A percentile compares a stretch with the other conserved stretches of the same genome.
Conservation (phyloP, 2,797 vertebrate genomes). For the Centropyge bicolor region DNA sequence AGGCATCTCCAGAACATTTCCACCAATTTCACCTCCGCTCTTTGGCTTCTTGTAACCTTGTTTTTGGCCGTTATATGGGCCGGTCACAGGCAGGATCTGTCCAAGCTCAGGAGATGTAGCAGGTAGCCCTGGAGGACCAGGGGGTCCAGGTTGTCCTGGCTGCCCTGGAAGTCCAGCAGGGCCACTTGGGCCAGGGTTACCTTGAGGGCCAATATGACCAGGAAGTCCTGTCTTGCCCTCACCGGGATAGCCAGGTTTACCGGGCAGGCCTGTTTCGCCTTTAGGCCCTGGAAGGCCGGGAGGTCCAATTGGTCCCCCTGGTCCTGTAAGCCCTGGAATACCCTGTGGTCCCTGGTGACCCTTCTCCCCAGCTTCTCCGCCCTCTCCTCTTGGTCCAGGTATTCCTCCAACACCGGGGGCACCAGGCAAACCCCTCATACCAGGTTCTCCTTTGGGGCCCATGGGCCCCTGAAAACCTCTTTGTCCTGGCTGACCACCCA, state of each 20-base stretch:
- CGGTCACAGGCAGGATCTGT: constrained; percentile 89
- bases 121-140: constrained; percentile 90
- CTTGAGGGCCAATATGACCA: constrained; percentile 90
- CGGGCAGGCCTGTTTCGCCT: constrained; percentile 90
- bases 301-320: constrained; percentile 93
- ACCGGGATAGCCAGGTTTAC: constrained; percentile 92
- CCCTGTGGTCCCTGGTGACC: constrained; percentile 93
- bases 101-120: constrained; percentile 85
- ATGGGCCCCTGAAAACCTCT: constrained; percentile 91
- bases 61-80: constrained; percentile 87
- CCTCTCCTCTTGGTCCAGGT: constrained; percentile 90
- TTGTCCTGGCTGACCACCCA: constrained; percentile 89
- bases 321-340: constrained; percentile 93
- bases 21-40: constrained; percentile 74
- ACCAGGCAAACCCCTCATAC: constrained; percentile 90
- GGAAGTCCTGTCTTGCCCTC: constrained; percentile 89
- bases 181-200: constrained; percentile 90
- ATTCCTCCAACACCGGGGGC: constrained; percentile 88
- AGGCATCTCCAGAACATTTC: constrained; percentile 88
- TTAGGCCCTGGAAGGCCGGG: constrained; percentile 93
- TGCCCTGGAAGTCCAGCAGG: constrained; percentile 90
- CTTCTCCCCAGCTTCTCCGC: constrained; percentile 88
- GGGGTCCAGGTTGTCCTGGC: constrained; percentile 92
- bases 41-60: constrained; percentile 89
- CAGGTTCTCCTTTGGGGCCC: constrained; percentile 93